phyloP scores from a whole-genome alignment of 2,797 vertebrate genomes.

The Borostomias antarcticus region DNA sequence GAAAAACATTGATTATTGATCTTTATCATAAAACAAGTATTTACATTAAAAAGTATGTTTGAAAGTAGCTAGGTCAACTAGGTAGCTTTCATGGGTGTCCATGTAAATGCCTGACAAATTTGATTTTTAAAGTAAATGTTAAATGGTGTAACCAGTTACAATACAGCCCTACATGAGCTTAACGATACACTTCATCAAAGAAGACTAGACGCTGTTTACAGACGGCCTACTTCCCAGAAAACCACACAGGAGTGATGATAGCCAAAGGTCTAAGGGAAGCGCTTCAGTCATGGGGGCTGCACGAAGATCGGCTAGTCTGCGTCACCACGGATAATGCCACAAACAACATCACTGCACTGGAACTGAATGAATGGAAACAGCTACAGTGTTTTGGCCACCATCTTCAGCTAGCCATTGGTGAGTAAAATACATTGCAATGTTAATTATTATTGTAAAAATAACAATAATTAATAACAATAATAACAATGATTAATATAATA shows the following conservation, averaged over 20 bases:
- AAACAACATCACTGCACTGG: conserved; percentile 17
- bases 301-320: conserved; percentile 5
- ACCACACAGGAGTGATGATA: conserved; percentile 23
- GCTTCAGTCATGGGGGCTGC: conserved; percentile 19
- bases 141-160: no score
- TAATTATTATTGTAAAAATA: not conserved
- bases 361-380: conserved; percentile 24
- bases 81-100: no score
- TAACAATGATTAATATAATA: not conserved
- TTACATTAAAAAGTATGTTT: no score
- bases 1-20: no score
- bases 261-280: conserved; percentile 23
- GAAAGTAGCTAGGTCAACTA: no score
- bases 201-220: conserved; percentile 22
- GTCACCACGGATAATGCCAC: conserved; percentile 23
- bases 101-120: no score
- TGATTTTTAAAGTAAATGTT: no score
- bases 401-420: conserved; percentile 26
- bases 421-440: conserved; percentile 9
- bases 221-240: conserved; percentile 23
- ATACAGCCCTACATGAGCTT: conserved; percentile 21
- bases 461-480: not conserved
- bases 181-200: conserved; percentile 9
- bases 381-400: conserved; percentile 27
- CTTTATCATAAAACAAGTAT: no score